Evolutionary conservation across 2,888 invertebrate genomes (phyloP).

Genomic region (Nomada flava): DNA sequence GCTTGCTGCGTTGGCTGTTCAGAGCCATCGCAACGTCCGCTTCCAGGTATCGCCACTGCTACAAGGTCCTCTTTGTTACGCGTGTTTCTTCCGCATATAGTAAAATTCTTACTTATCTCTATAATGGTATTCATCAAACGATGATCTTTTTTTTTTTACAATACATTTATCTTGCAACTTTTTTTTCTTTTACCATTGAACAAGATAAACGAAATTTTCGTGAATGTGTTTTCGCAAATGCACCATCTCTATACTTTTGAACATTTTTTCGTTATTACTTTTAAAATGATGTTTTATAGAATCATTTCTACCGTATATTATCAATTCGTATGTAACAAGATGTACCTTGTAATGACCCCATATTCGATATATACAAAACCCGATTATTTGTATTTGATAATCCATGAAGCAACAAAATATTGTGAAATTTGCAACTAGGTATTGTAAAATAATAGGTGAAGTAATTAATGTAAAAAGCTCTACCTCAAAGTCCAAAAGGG

Average conservation of each 20-base stretch:
- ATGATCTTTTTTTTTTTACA: conserved; percentile 39
- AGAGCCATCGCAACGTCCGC: conserved; percentile 89
- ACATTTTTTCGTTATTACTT: neutral
- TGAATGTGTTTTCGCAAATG: conserved; percentile 21
- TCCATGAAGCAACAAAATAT: conserved; percentile 52
- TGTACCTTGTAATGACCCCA: conserved; percentile 58
- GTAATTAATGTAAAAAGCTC: conserved; percentile 54
- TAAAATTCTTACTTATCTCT: conserved; percentile 61
- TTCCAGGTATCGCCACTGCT: conserved; percentile 88
- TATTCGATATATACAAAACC: conserved; percentile 53
- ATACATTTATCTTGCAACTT: conserved; percentile 25
- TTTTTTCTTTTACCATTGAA: neutral
- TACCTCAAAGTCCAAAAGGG: conserved; percentile 92
- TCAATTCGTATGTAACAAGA: conserved; percentile 45
- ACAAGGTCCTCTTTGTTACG: conserved; percentile 81
- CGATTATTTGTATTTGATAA: conserved; percentile 38
- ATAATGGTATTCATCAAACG: conserved; percentile 45
- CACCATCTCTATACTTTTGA: neutral
- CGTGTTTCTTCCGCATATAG: conserved; percentile 69
- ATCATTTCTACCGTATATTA: neutral
- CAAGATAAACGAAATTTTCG: neutral
- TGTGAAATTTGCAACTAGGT: conserved; percentile 45
- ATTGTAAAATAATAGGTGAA: conserved; percentile 39
- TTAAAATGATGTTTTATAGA: neutral
- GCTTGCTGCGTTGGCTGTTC: conserved; percentile 91